Conservation (phyloP, 2,113 vertebrate genomes). For the Carassius carassius region DNA sequence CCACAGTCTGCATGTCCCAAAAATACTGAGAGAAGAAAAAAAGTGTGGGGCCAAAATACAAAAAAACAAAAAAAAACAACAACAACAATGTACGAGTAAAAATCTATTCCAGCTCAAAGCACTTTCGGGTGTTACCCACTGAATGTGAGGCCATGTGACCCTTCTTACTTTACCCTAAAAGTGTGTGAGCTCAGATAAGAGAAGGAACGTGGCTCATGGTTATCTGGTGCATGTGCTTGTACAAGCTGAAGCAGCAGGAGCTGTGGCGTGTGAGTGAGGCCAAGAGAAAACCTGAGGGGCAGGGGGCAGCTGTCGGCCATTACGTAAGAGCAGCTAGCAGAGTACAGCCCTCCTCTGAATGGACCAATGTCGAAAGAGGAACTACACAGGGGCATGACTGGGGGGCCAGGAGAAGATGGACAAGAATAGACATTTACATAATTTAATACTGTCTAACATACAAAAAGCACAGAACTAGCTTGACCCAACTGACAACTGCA, state of each 20-base stretch:
- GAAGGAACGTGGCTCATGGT: constrained; percentile 7
- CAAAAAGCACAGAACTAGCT: not conserved
- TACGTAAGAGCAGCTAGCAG: constrained; percentile 34
- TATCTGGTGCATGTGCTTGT: constrained; percentile 39
- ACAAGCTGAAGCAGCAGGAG: constrained; percentile 35
- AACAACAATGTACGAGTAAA: not conserved
- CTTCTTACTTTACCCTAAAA: constrained; percentile 6
- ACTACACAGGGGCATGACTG: not conserved
- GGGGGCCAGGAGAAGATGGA: not conserved
- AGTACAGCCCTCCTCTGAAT: constrained; percentile 25
- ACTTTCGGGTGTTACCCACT: constrained; percentile 50
- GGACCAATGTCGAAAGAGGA: constrained; percentile 4
- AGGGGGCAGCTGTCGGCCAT: constrained; percentile 41
- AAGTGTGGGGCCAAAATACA: not conserved
- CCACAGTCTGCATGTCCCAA: constrained; percentile 7
- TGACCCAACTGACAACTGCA: not conserved
- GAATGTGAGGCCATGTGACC: constrained; percentile 46
- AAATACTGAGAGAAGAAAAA: not conserved
- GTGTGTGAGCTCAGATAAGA: constrained; percentile 56
- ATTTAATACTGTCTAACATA: not conserved
- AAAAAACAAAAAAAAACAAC: not conserved
- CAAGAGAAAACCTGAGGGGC: not conserved
- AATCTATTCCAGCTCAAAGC: constrained; percentile 28
- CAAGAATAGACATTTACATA: not conserved
- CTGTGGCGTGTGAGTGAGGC: constrained; percentile 9